phyloP scores from a whole-genome alignment of 2,797 vertebrate species.

The Lates japonicus region DNA sequence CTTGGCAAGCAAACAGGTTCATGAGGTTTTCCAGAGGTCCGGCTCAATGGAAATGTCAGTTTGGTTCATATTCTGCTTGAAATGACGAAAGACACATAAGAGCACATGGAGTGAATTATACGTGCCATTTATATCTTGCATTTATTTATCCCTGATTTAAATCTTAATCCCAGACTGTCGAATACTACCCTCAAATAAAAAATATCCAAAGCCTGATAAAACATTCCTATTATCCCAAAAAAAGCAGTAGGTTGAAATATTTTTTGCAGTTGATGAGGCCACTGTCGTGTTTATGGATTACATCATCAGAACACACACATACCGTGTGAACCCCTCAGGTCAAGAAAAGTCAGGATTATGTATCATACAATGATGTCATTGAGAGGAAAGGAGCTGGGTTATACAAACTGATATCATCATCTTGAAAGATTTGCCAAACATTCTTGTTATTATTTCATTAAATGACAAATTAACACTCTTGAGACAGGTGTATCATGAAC shows the following conservation, averaged over 20 bases:
- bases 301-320: slow-evolving; percentile 46
- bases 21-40: slow-evolving; percentile 66
- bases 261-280: slow-evolving; percentile 41
- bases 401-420: slow-evolving; percentile 45
- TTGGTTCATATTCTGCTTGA: slow-evolving; percentile 39
- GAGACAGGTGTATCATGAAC: slow-evolving; percentile 19
- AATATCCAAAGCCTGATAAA: slow-evolving; percentile 12
- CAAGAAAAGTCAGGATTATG: slow-evolving; percentile 45
- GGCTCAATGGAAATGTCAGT: slow-evolving; percentile 58
- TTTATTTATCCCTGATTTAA: slow-evolving; percentile 26
- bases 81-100: slow-evolving; percentile 36
- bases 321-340: slow-evolving; percentile 5
- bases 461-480: neutral
- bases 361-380: slow-evolving; percentile 49
- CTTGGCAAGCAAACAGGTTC: slow-evolving; percentile 57
- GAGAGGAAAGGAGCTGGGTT: slow-evolving; percentile 36
- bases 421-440: slow-evolving; percentile 22
- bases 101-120: slow-evolving; percentile 29
- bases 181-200: neutral
- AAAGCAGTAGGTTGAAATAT: slow-evolving; percentile 16
- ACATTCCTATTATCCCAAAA: neutral
- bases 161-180: slow-evolving; percentile 1
- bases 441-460: slow-evolving; percentile 38
- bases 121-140: slow-evolving; percentile 20
- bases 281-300: slow-evolving; percentile 37